Conservation (phyloP, 2,797 vertebrate genomes). For the Luscinia megarhynchos region DNA sequence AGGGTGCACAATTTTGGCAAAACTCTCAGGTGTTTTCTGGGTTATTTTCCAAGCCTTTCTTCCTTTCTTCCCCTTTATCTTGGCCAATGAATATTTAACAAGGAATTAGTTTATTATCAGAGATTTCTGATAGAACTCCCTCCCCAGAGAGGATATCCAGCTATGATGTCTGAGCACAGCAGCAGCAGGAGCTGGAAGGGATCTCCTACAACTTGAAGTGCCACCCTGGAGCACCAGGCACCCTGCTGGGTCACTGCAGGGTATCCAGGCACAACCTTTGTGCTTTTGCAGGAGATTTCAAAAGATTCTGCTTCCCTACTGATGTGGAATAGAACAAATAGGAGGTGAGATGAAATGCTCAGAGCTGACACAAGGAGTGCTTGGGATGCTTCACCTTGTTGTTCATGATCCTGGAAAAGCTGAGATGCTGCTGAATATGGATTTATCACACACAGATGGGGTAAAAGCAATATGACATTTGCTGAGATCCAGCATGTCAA, state of each 20-base stretch:
- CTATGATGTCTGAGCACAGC: fast-evolving
- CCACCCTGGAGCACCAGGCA: background rate
- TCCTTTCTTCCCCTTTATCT: background rate
- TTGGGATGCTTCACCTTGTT: background rate
- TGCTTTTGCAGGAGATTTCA: background rate
- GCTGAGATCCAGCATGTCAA: background rate
- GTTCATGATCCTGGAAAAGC: background rate
- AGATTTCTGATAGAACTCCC: background rate
- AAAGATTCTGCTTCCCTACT: background rate
- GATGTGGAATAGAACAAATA: background rate
- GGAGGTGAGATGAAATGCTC: background rate
- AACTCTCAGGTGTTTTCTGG: background rate
- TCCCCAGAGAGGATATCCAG: background rate
- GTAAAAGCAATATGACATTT: background rate
- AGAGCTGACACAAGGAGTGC: background rate
- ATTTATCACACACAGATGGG: background rate
- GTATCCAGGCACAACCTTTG: background rate
- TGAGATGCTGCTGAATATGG: background rate
- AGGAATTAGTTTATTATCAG: background rate
- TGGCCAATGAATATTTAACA: background rate
- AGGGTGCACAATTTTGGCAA: background rate
- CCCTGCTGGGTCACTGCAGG: background rate
- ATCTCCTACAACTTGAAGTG: background rate
- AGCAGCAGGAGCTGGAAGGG: background rate
- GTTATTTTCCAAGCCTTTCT: background rate